phyloP scores from a whole-genome alignment of 1,140 invertebrate species.

The Chrysoperla carnea region DNA sequence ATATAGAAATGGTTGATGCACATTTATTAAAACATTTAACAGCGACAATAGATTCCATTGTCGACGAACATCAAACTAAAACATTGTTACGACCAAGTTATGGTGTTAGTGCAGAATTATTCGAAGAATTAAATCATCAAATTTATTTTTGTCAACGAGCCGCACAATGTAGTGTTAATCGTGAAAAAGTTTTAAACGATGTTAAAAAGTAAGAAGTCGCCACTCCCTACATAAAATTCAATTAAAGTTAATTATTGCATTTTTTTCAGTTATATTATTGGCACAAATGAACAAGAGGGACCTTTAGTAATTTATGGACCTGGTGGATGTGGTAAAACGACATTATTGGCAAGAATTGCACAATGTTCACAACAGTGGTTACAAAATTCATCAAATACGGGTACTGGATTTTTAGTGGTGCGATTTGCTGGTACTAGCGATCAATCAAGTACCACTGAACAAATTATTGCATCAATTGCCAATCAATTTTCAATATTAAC shows the following conservation, averaged over 20 bases:
- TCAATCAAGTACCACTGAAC: conserved; percentile 43
- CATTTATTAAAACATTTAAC: conserved; percentile 29
- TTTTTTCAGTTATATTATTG: conserved; percentile 40
- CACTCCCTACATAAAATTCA: conserved; percentile 1
- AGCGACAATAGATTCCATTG: conserved; percentile 35
- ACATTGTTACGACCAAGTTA: conserved; percentile 23
- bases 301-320: conserved; percentile 61
- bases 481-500: conserved; percentile 45
- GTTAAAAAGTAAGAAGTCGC: conserved; percentile 37
- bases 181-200: conserved; percentile 39
- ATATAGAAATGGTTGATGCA: conserved; percentile 35
- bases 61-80: conserved; percentile 29
- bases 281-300: conserved; percentile 24
- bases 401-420: conserved; percentile 24
- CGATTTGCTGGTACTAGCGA: conserved; percentile 48
- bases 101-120: conserved; percentile 30
- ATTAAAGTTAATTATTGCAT: conserved; percentile 1
- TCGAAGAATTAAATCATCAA: conserved; percentile 51
- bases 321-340: conserved; percentile 64
- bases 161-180: conserved; percentile 39
- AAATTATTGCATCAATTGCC: conserved; percentile 42
- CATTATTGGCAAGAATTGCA: conserved; percentile 49
- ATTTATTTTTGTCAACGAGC: conserved; percentile 41
- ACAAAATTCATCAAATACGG: conserved; percentile 27
- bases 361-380: conserved; percentile 46